Base-by-base conservation (phyloP, 2,113 vertebrate species). In the Pseudopipra pipra region DNA sequence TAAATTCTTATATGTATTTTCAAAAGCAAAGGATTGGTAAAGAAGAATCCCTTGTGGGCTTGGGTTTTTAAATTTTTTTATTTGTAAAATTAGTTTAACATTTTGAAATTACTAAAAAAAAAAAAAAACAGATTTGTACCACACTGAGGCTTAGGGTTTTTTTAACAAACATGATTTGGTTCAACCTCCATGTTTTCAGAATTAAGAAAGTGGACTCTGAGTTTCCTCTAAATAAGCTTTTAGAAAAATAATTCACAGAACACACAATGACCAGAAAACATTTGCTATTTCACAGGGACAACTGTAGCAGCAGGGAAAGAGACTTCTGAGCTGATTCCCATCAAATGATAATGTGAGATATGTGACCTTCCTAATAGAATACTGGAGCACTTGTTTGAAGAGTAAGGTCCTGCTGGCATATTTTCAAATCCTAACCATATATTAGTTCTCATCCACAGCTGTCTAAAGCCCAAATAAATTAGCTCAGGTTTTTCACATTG, bases 381-480 rank as follows among this genome's bases (percentile, higher is more conserved):
- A 51, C 30, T 35, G 25, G 28, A 89, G 55, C 39, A 86, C 43
- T 47, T 77, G 27, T 79, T 85, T 76, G 71, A 85, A 77, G 16
- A 88, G n/a, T 37, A 81, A 81, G 58, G 23, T 88, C 20, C 70
- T 84, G 52, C 65, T 81, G 87, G 31, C 41, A 81, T 33, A 39
- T 77, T 81, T 91, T 91, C 87, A 93, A 94, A 85, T 56, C 35
- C 19, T 82, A 52, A 52, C 41, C 33, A 59, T 89, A 82, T 89
- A 91, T 74, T 43, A 54, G 24, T 63, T 72, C 49, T 87, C 19
- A 78, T 44, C 62, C 51, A 83, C 54, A 94, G 82, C 71, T 90
- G 65, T 63, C 27, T 79, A 73, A 90, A 93, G 55, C 9, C 13
- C 61, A 66, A 56, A 72, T 39, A 85, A 90, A 70, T 78, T 44